A percentile compares a stretch with the other conserved stretches of the same genome.
phyloP scores from a whole-genome alignment of 2,888 invertebrate species.

The Metopia argyrocephala region DNA sequence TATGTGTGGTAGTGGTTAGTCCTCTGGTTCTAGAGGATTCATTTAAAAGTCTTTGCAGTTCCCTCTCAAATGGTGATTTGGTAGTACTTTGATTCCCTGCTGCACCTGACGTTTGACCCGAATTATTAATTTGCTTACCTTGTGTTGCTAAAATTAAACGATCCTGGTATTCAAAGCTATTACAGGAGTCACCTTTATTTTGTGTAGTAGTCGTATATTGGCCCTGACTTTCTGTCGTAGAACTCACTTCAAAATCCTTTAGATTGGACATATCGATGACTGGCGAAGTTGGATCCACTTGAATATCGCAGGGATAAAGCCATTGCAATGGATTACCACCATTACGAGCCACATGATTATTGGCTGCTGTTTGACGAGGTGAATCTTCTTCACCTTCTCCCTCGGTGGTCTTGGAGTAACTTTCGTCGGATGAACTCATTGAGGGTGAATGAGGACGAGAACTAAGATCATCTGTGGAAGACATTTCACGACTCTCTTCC shows the following conservation, averaged over 20 bases:
- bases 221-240: constrained; percentile 79
- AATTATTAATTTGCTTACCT: constrained; percentile 71
- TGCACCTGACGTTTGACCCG: neutral
- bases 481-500: constrained; percentile 79
- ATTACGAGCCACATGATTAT: constrained; percentile 69
- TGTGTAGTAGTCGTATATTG: constrained; percentile 81
- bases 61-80: constrained; percentile 87
- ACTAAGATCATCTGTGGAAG: constrained; percentile 90
- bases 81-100: constrained; percentile 63
- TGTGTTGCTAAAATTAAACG: constrained; percentile 58
- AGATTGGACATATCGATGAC: constrained; percentile 76
- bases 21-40: constrained; percentile 79
- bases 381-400: constrained; percentile 80
- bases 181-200: constrained; percentile 82
- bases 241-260: constrained; percentile 78
- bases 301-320: constrained; percentile 83
- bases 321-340: constrained; percentile 80
- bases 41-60: constrained; percentile 88
- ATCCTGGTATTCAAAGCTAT: constrained; percentile 83
- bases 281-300: constrained; percentile 79
- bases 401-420: constrained; percentile 89
- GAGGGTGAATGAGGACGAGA: constrained; percentile 89
- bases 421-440: constrained; percentile 91
- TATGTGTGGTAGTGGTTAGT: constrained; percentile 66
- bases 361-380: constrained; percentile 71